Base-by-base conservation (phyloP, 2,888 invertebrate species). In the Eristalinus sepulchralis region DNA sequence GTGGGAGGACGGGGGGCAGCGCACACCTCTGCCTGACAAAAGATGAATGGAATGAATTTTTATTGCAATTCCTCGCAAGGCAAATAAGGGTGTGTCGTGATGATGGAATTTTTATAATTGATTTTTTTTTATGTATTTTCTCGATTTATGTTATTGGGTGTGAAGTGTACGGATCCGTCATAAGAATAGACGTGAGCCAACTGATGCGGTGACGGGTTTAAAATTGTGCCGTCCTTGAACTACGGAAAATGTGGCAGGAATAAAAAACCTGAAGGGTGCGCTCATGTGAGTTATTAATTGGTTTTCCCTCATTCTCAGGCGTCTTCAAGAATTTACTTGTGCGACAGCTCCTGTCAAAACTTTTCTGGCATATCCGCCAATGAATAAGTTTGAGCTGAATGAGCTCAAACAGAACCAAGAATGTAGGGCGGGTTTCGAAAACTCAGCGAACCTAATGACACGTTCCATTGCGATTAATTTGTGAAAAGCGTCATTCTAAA, bases 51-150 rank as follows among this genome's bases (percentile, higher is more conserved):
- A 53, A 39, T 13, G 24, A 11, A 70, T 59, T 76, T 47, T 71
- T 66, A 62, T 83, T 72, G 72, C 68, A 57, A 11, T 57, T 57
- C 24, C 57, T 5, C 57, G 11, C 60, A 70, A 62, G 71, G 83
- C 70, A 79, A 75, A 83, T 79, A 75, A 75, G 83, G 83, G 83
- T 71, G 83, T 79, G 83, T 68, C 78, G 75, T 62, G 62, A 66
- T 75, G 70, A 62, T 83, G 73, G 73, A 78, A 73, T 73, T 73
- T 64, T n/a, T 31, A 27, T 31, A 36, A 70, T 70, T 76, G 71
- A 77, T 77, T 36, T 71, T 70, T 81, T 53, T 60, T 20, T 10
- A 27, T 27, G 27, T 27, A 47, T 27, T 73, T 55, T 33, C 31
- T 36, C 36, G 60, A 47, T 73, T 63, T 24, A 57, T 24, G 24